Evolutionary conservation across 2,113 vertebrate genomes (phyloP).

Genomic region (Anguilla japonica): DNA sequence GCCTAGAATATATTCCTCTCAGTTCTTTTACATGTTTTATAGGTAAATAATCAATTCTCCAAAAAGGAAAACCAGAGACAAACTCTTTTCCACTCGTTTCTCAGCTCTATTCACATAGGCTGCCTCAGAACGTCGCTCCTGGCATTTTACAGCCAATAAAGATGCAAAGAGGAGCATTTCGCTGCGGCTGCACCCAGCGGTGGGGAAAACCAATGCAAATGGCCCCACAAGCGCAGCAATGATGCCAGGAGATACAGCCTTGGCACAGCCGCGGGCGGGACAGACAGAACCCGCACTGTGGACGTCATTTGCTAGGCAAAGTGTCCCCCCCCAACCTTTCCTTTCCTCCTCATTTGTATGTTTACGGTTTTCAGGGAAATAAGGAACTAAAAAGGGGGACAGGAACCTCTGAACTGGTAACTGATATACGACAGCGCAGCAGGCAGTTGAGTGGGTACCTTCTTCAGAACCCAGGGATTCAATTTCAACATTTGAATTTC

Average conservation of each 20-base stretch:
- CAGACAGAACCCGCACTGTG: slow-evolving; percentile 20
- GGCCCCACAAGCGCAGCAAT: slow-evolving; percentile 37
- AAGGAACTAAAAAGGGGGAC: not conserved
- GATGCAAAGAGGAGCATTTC: slow-evolving; percentile 43
- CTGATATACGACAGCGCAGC: not conserved
- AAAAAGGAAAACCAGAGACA: not conserved
- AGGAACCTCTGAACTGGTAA: not conserved
- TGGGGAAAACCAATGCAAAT: slow-evolving; percentile 51
- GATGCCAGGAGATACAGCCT: slow-evolving; percentile 8
- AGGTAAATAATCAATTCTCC: too few relatives aligned
- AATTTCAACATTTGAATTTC: not conserved
- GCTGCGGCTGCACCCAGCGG: slow-evolving; percentile 30
- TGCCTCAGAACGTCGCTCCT: not conserved
- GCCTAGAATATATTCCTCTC: too few relatives aligned
- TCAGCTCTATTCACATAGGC: too few relatives aligned
- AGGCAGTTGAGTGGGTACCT: not conserved
- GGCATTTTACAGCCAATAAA: slow-evolving; percentile 25
- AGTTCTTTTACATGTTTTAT: too few relatives aligned
- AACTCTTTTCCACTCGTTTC: not conserved
- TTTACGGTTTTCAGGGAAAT: slow-evolving; percentile 50
- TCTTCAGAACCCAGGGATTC: not conserved
- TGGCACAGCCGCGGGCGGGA: not conserved
- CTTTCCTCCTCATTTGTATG: slow-evolving; percentile 40
- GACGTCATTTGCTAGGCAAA: slow-evolving; percentile 55
- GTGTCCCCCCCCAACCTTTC: not conserved